Conservation (phyloP, 2,113 vertebrate genomes). For the Cheirogaleus medius region DNA sequence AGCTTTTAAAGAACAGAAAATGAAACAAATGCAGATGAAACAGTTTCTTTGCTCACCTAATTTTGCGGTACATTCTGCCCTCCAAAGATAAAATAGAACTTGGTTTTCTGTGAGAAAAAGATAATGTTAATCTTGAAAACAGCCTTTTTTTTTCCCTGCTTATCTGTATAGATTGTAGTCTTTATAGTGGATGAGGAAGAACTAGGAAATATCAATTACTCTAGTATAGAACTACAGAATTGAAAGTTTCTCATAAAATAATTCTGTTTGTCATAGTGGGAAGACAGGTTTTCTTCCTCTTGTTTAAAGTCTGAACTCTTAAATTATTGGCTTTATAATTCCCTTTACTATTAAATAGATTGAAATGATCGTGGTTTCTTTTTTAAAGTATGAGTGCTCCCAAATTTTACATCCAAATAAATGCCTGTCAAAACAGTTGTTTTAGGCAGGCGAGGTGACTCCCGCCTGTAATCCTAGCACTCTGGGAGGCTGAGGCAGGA, state of each 20-base stretch:
- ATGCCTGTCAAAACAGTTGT: background rate
- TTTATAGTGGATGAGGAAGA: slow-evolving; percentile 29
- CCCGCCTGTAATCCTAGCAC: too few species aligned
- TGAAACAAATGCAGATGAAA: background rate
- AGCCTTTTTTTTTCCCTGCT: slow-evolving; percentile 15
- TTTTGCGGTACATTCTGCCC: slow-evolving; percentile 49
- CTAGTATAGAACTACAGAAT: slow-evolving; percentile 10
- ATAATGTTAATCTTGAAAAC: slow-evolving; percentile 42
- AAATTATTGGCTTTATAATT: slow-evolving; percentile 30
- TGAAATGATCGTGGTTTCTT: slow-evolving; percentile 30
- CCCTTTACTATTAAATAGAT: slow-evolving; percentile 11
- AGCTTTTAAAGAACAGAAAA: slow-evolving; percentile 41
- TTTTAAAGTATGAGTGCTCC: slow-evolving; percentile 15
- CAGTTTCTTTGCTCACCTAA: slow-evolving; percentile 26
- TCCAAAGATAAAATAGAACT: slow-evolving; percentile 38
- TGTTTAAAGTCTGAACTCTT: slow-evolving; percentile 37
- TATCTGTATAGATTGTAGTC: slow-evolving; percentile 52
- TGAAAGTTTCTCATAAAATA: slow-evolving; percentile 47
- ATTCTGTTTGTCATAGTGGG: slow-evolving; percentile 28
- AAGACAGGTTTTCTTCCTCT: slow-evolving; percentile 42
- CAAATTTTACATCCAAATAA: slow-evolving; percentile 27
- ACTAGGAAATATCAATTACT: slow-evolving; percentile 20
- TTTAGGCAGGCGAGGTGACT: background rate
- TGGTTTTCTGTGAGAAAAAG: slow-evolving; percentile 47
- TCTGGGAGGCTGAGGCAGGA: too few species aligned